Evolutionary conservation across 2,888 invertebrate species (phyloP).

Genomic region (Chrysina gloriosa): DNA sequence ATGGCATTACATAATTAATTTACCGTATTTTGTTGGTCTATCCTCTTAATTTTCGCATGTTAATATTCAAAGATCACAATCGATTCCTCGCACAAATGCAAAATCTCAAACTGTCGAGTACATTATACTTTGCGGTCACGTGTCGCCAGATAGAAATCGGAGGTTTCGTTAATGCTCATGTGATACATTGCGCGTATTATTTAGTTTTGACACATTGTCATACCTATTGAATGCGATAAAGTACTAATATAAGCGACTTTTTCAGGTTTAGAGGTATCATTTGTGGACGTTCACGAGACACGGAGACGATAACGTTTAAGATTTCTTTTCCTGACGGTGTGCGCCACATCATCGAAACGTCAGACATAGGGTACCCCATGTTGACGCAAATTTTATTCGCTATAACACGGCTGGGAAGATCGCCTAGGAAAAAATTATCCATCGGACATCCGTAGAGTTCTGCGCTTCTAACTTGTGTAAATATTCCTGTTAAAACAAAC

Average conservation of each 20-base stretch:
- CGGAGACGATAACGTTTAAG: conserved; percentile 36
- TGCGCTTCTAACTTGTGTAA: conserved; percentile 12
- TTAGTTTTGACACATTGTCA: conserved; percentile 39
- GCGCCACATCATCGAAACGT: conserved; percentile 55
- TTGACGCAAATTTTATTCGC: conserved; percentile 63
- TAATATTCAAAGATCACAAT: not conserved
- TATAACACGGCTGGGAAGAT: conserved; percentile 63
- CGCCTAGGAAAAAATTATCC: conserved; percentile 62
- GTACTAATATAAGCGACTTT: conserved; percentile 35
- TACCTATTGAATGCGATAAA: conserved; percentile 37
- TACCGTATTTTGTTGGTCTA: not conserved
- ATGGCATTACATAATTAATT: conserved; percentile 21
- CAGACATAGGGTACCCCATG: conserved; percentile 62
- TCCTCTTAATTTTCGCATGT: not conserved
- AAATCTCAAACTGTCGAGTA: conserved; percentile 3
- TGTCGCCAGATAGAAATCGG: conserved; percentile 37
- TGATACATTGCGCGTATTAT: conserved; percentile 36
- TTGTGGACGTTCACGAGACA: conserved; percentile 33
- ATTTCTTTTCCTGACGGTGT: conserved; percentile 37
- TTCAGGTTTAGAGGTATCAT: conserved; percentile 37
- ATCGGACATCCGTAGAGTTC: conserved; percentile 34
- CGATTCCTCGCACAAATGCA: not conserved
- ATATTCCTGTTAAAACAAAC: conserved; percentile 10
- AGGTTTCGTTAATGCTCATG: conserved; percentile 38
- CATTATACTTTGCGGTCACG: conserved; percentile 26